phyloP scores from a whole-genome alignment of 2,888 invertebrate species.

The Drymonia ruficornis region DNA sequence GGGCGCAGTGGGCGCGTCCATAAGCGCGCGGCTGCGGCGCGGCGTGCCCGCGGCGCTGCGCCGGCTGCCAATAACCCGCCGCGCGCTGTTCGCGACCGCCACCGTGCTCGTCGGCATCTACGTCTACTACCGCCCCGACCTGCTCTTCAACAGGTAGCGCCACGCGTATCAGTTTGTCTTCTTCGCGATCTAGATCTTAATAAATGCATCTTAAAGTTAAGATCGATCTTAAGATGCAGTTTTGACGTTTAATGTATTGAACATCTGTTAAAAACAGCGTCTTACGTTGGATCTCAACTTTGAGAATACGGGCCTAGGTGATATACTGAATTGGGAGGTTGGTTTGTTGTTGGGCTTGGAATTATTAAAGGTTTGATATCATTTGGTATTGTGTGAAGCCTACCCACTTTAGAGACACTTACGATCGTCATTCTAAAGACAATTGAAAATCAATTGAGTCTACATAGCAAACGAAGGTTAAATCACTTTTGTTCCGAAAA shows the following conservation, averaged over 20 bases:
- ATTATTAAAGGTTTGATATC: no score
- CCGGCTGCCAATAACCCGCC: constrained; percentile 68
- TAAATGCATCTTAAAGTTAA: no score
- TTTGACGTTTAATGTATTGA: no score
- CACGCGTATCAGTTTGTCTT: constrained; percentile 74
- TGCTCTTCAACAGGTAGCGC: constrained; percentile 74
- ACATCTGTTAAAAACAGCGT: no score
- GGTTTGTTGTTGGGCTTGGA: background rate
- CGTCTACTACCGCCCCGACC: constrained; percentile 84
- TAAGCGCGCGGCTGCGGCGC: constrained; percentile 37
- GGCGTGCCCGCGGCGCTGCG: constrained; percentile 61
- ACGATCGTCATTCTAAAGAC: no score
- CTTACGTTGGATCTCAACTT: no score
- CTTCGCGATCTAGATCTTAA: constrained; percentile 65
- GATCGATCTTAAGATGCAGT: no score
- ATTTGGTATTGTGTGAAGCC: no score
- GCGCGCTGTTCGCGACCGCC: constrained; percentile 81
- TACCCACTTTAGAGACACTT: no score
- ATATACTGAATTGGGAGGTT: background rate
- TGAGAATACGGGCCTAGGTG: constrained; percentile 2
- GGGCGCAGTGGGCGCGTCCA: constrained; percentile 17
- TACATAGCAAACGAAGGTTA: no score
- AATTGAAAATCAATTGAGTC: no score
- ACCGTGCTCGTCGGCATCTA: constrained; percentile 85
- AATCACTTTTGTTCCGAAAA: background rate